Conservation (phyloP, 2,888 invertebrate genomes). For the Xylota sylvarum region DNA sequence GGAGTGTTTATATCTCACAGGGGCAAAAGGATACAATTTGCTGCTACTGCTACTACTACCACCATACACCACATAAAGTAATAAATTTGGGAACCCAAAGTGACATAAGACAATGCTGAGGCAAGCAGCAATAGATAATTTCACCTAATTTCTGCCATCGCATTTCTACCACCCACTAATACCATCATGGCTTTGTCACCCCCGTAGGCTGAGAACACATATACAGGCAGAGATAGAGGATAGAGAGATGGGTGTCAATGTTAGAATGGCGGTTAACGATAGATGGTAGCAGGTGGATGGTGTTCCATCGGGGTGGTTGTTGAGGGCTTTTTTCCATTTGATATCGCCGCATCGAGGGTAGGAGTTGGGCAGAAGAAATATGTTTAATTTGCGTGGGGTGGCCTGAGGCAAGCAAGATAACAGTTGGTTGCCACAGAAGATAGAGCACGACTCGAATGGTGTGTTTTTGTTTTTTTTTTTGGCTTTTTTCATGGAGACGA, state of each 20-base stretch:
- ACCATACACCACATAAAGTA: constrained; percentile 63
- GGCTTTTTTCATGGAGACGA: constrained; percentile 22
- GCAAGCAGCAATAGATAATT: constrained; percentile 78
- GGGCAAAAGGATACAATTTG: constrained; percentile 63
- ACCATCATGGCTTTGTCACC: constrained; percentile 27
- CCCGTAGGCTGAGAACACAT: constrained; percentile 24
- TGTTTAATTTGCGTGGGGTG: constrained; percentile 77
- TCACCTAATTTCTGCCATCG: constrained; percentile 78
- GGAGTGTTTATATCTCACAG: constrained; percentile 9
- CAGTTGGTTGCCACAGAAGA: constrained; percentile 72
- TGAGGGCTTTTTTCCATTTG: constrained; percentile 45
- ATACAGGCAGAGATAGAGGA: background rate
- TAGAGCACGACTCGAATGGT: constrained; percentile 64
- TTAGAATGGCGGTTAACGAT: constrained; percentile 69
- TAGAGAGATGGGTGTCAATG: constrained; percentile 67
- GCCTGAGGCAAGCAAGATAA: constrained; percentile 75
- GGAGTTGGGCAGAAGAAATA: constrained; percentile 67
- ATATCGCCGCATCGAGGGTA: constrained; percentile 46
- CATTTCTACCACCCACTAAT: constrained; percentile 42
- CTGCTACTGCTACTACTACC: constrained; percentile 57
- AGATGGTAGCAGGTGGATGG: constrained; percentile 73
- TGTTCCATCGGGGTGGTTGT: constrained; percentile 41
- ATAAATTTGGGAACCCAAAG: constrained; percentile 71
- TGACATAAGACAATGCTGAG: constrained; percentile 76
- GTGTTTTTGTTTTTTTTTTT: constrained; percentile 8